Conservation (phyloP, 2,797 vertebrate species). For the Sparus aurata region DNA sequence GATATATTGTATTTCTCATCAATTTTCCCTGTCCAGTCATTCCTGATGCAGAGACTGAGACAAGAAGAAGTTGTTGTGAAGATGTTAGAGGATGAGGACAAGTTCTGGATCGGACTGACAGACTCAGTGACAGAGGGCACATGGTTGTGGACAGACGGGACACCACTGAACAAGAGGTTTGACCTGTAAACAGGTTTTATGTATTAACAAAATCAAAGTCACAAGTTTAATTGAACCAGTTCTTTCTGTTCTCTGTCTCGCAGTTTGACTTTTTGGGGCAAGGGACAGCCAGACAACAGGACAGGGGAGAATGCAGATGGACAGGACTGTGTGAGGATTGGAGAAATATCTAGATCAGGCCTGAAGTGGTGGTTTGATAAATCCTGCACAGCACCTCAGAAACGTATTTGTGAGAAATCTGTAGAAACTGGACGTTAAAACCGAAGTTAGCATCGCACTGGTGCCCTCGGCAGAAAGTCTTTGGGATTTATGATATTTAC, state of each 20-base stretch:
- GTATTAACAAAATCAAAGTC: not conserved
- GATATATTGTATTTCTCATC: not conserved
- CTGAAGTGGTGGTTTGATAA: not conserved
- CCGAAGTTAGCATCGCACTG: no score
- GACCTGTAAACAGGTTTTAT: not conserved
- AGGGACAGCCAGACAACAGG: not conserved
- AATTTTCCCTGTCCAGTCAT: not conserved
- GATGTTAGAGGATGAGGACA: rapidly evolving
- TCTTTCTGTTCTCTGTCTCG: not conserved
- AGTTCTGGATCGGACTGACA: conserved; percentile 37
- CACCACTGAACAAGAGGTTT: conserved; percentile 5
- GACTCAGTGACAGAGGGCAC: conserved; percentile 27
- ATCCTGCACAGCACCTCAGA: not conserved
- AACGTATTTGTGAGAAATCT: not conserved
- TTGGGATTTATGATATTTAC: no score
- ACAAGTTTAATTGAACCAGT: not conserved
- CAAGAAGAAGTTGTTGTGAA: no score
- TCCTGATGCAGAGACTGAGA: not conserved
- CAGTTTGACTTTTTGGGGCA: not conserved
- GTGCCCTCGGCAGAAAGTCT: no score
- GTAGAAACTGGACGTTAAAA: not conserved
- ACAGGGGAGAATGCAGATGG: rapidly evolving
- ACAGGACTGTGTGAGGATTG: conserved; percentile 13
- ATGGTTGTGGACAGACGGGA: conserved; percentile 70
- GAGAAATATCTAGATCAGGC: rapidly evolving